Evolutionary conservation across 2,113 vertebrate genomes (phyloP).

Genomic region (Notarius lentiginosus): DNA sequence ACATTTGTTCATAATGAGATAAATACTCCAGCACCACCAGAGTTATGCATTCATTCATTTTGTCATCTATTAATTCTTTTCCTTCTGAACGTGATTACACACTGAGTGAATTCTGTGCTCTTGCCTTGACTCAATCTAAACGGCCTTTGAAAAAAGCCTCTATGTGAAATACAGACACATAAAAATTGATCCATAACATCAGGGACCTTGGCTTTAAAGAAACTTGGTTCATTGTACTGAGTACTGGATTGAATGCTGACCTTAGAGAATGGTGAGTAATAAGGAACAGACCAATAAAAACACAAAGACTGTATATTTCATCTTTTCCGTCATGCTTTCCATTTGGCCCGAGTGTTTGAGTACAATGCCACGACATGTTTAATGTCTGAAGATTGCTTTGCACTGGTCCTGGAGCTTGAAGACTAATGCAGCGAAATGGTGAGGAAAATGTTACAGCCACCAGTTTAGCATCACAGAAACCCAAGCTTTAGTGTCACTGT

Average conservation of each 20-base stretch:
- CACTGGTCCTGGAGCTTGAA: background rate
- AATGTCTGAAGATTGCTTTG: background rate
- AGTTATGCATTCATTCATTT: background rate
- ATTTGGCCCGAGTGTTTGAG: background rate
- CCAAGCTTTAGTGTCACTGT: background rate
- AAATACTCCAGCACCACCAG: background rate
- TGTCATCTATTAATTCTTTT: background rate
- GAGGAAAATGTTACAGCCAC: background rate
- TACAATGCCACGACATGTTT: background rate
- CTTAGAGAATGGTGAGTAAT: background rate
- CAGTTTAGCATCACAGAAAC: background rate
- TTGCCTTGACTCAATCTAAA: background rate
- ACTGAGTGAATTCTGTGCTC: background rate
- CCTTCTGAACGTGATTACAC: background rate
- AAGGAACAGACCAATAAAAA: constrained; percentile 18
- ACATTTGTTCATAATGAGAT: background rate
- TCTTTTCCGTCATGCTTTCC: background rate
- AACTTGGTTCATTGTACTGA: constrained; percentile 11
- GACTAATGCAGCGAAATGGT: background rate
- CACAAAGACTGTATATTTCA: background rate
- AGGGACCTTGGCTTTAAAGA: constrained; percentile 63
- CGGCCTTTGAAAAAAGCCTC: constrained; percentile 38
- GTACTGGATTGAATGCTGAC: constrained; percentile 1
- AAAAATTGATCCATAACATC: constrained; percentile 67
- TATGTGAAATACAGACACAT: constrained; percentile 62